Evolutionary conservation across 2,113 vertebrate species (phyloP).

Genomic region (Sorex araneus): DNA sequence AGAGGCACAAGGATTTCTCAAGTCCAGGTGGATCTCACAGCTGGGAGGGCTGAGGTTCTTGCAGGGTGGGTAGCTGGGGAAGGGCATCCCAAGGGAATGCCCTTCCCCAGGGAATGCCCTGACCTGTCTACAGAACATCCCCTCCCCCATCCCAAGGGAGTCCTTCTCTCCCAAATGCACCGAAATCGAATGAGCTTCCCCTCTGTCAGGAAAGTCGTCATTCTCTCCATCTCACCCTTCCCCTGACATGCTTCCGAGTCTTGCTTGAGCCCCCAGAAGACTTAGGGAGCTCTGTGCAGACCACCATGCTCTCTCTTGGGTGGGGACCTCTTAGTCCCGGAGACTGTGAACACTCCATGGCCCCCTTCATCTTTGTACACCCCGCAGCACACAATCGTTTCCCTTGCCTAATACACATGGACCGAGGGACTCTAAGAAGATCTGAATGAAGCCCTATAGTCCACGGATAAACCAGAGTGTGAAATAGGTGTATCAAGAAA

Average conservation of each 20-base stretch:
- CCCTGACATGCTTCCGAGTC: not conserved
- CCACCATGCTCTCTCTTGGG: not conserved
- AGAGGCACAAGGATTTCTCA: conserved; percentile 36
- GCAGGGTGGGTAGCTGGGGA: not conserved
- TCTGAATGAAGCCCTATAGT: not conserved
- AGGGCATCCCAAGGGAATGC: not conserved
- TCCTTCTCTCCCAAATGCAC: not conserved
- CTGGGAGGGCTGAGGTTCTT: not conserved
- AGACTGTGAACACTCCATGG: not conserved
- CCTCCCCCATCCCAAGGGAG: fast-evolving
- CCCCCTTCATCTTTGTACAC: not conserved
- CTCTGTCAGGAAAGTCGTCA: not conserved
- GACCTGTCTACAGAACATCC: not conserved
- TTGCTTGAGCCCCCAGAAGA: not conserved
- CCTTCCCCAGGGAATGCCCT: too few species aligned
- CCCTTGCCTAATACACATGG: not conserved
- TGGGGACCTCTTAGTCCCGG: not conserved
- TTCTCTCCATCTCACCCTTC: not conserved
- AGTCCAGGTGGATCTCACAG: not conserved
- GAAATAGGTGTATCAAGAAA: not conserved
- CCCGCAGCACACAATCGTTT: too few species aligned
- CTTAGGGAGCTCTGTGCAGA: not conserved
- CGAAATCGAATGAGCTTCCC: not conserved
- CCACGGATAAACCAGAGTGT: not conserved
- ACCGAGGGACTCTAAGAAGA: not conserved